These are phyloP conservation scores for Poicephalus meyeri DNA, from an alignment of 2,113 vertebrate genomes.

Conservation along the genomic window DNA sequence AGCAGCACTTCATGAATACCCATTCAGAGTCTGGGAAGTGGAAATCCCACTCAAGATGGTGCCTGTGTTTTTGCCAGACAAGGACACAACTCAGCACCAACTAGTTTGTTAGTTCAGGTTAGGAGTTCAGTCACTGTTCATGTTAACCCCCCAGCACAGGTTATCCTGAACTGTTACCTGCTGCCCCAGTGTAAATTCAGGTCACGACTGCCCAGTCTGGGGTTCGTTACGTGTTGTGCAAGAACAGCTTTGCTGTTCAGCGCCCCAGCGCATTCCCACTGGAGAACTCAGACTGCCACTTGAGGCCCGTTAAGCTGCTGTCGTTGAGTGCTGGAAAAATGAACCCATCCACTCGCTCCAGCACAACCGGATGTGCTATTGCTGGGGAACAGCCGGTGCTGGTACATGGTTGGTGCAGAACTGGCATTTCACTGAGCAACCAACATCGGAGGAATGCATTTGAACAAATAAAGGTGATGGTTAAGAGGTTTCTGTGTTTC, in stretches of 20 bases:
- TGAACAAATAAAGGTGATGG: neutral
- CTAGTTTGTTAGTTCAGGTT: no score
- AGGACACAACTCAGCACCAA: neutral
- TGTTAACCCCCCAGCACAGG: fast-evolving
- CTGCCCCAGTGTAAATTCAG: neutral
- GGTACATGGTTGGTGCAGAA: fast-evolving
- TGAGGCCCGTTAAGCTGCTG: neutral
- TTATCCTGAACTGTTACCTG: neutral
- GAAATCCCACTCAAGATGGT: fast-evolving
- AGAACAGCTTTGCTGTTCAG: neutral
- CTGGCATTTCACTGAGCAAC: fast-evolving
- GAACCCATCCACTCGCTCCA: fast-evolving
- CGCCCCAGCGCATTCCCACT: neutral
- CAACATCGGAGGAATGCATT: neutral
- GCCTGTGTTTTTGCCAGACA: neutral
- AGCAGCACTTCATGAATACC: neutral
- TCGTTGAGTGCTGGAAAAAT: neutral
- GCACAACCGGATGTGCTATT: neutral
- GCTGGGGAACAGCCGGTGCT: fast-evolving
- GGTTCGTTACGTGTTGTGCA: fast-evolving
- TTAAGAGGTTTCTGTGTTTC: neutral
- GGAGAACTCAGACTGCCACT: neutral
- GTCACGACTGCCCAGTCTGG: fast-evolving
- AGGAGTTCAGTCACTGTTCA: neutral
- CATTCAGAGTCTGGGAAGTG: neutral